A percentile compares a stretch with the other conserved stretches of the same genome.
These are phyloP conservation scores for Chondrosia reniformis DNA, from an alignment of 37 sponge, comb jelly and placozoan genomes.

Conservation along the genomic window DNA sequence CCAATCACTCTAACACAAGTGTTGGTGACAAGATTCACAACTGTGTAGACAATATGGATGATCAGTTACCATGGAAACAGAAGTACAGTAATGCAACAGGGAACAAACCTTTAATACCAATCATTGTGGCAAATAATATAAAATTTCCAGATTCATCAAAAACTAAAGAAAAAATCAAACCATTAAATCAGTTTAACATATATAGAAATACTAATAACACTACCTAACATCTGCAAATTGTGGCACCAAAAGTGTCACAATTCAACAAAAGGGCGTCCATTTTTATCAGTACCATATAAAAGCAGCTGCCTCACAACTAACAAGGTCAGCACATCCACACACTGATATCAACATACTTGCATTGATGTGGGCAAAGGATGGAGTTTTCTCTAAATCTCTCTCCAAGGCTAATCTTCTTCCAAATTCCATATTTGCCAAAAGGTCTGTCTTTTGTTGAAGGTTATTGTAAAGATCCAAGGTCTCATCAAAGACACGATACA, in stretches of 20 bases:
- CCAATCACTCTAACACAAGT: constrained; percentile 89
- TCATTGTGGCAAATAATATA: constrained; percentile 80
- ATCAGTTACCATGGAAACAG: neutral
- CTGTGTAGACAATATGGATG: constrained; percentile 22
- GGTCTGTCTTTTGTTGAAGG: constrained; percentile 73
- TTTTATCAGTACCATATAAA: too few species aligned
- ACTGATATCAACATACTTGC: constrained; percentile 38
- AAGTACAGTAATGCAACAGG: neutral
- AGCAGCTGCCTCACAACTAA: too few species aligned
- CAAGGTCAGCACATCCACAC: too few species aligned
- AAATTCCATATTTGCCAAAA: constrained; percentile 85
- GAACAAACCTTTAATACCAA: constrained; percentile 80
- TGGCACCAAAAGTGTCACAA: too few species aligned
- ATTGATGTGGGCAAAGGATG: constrained; percentile 40
- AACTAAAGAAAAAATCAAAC: constrained; percentile 32
- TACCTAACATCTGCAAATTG: too few species aligned
- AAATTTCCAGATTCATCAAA: constrained; percentile 92
- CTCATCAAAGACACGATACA: constrained; percentile 82
- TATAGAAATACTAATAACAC: too few species aligned
- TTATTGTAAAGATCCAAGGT: constrained; percentile 61
- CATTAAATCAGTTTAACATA: too few species aligned
- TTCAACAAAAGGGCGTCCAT: too few species aligned
- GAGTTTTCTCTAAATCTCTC: constrained; percentile 80
- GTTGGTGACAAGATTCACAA: constrained; percentile 76
- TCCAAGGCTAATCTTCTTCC: constrained; percentile 84